Evolutionary conservation across 1,140 invertebrate genomes (phyloP), one percentile per base, ranked within the genome.

Genomic region (Hyphantria cunea): DNA sequence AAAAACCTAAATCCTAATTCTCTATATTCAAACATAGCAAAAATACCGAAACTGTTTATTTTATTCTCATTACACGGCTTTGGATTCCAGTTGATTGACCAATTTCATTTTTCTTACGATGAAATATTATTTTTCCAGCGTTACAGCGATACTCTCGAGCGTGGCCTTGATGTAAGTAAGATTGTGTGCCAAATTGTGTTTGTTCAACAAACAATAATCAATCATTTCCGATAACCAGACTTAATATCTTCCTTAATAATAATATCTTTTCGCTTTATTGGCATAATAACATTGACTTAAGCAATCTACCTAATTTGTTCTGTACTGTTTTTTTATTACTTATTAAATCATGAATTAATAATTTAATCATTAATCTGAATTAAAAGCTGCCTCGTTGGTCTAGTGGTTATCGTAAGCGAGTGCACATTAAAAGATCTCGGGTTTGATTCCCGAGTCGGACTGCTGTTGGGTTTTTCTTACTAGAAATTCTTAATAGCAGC

Each of bases 191-290:
- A 64, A 68, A 72, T 51, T 48, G 41, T 66, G 70, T 73, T 73
- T 73, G 61, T 47, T 66, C 59, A 48, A 37, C 59, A 66, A 68
- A 72, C 56, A 73, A 42, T 58, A 69, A 72, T 73, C 64, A 73
- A 73, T 73, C 70, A 72, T 54, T 60, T 52, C 25, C 25, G 34
- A 42, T 52, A 61, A 64, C 48, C 32, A 54, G 42, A 53, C 42
- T 15, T n/a, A 47, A 54, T 51, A 54, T 64, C 34, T 68, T 56
- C 62, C 55, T 68, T 64, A 66, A 51, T 61, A 67, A 52, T 49
- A 50, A 34, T 61, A 54, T 45, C 39, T 47, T 58, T 58, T 48
- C 34, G 44, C 48, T 58, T 58, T 12, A 32, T 49, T 14, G 25
- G 9, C 54, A 11, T 25, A 6, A 37, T 58, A 48, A 58, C 45